Evolutionary conservation across 2,113 vertebrate genomes (phyloP).

Genomic region (Sceloporus tristichus): DNA sequence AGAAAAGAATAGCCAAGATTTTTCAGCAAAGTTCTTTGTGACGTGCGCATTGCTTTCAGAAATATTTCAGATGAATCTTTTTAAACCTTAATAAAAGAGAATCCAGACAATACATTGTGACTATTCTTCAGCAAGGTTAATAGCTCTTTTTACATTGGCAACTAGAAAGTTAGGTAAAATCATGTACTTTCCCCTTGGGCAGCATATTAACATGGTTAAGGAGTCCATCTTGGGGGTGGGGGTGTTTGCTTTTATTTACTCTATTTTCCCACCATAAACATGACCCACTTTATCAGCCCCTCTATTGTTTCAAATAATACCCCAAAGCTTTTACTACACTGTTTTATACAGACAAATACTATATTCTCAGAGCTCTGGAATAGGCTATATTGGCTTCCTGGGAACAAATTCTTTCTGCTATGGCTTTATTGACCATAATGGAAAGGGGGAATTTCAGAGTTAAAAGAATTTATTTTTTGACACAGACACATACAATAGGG

Average conservation of each 20-base stretch:
- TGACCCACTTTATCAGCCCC: background rate
- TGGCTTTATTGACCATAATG: too few species aligned
- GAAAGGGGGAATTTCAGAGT: background rate
- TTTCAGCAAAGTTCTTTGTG: conserved; percentile 43
- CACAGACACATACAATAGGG: too few species aligned
- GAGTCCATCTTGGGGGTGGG: background rate
- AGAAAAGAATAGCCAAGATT: conserved; percentile 54
- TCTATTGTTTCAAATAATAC: background rate
- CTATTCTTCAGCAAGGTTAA: background rate
- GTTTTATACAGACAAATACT: background rate
- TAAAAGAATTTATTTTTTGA: too few species aligned
- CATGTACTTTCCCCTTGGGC: background rate
- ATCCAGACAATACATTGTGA: background rate
- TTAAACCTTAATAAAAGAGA: conserved; percentile 5
- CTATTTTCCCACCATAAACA: background rate
- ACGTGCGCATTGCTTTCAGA: background rate
- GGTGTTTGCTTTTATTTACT: background rate
- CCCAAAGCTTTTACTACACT: background rate
- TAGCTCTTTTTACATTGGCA: background rate
- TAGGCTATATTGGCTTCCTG: too few species aligned
- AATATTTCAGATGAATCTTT: background rate
- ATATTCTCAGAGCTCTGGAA: conserved; percentile 10
- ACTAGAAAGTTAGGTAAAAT: background rate
- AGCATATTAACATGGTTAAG: background rate
- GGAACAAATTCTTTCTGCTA: too few species aligned